Evolutionary conservation across 2,113 vertebrate species (phyloP).

Genomic region (Empidonax alnorum): DNA sequence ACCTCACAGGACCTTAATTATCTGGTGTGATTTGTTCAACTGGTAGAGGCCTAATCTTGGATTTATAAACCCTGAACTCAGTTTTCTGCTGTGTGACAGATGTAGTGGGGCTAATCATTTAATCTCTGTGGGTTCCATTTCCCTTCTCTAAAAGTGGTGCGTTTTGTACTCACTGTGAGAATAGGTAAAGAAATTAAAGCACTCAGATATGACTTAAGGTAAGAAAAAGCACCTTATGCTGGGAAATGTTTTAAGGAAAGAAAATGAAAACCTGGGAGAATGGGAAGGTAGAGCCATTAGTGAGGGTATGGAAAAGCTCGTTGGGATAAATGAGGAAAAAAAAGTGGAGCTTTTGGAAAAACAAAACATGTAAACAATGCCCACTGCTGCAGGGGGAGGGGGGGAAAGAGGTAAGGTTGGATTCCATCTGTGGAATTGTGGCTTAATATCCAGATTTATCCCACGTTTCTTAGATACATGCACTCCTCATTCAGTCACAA

Average conservation of each 20-base stretch:
- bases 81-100: not conserved
- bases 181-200: not conserved
- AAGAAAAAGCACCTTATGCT: not conserved
- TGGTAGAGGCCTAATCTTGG: not conserved
- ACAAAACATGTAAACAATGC: not conserved
- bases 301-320: not conserved
- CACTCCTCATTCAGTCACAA: not conserved
- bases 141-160: not conserved
- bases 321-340: not conserved
- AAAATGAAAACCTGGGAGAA: not conserved
- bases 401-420: not conserved
- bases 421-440: not conserved
- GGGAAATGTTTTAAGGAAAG: not conserved
- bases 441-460: not conserved
- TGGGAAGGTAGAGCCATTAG: not conserved
- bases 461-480: not conserved
- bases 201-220: not conserved
- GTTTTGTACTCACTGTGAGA: not conserved
- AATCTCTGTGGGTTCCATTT: not conserved
- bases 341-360: not conserved
- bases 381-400: accelerated
- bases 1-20: not conserved
- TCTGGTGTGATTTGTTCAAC: not conserved
- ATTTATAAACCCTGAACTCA: not conserved
- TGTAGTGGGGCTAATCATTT: not conserved